Percentiles rank a stretch among this genome's conserved stretches.
Evolutionary conservation across 2,113 vertebrate species (phyloP).

Genomic region (Sorex araneus): DNA sequence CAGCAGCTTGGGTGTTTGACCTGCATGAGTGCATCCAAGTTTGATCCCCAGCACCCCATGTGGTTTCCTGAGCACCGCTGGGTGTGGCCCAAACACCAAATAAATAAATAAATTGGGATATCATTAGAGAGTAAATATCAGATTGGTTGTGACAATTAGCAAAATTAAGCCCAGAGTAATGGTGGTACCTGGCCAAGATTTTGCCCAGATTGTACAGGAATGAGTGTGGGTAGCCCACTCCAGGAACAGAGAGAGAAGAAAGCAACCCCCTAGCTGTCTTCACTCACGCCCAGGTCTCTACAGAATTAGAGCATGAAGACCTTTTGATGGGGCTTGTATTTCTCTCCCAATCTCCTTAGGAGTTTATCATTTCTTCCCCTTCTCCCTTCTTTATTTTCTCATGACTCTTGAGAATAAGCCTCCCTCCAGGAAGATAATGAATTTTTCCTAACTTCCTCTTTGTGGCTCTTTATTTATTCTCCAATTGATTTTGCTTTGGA

Average conservation of each 20-base stretch:
- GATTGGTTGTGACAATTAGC: too few relatives aligned
- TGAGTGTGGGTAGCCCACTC: not conserved
- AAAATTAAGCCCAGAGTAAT: too few relatives aligned
- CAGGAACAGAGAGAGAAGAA: not conserved
- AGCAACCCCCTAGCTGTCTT: not conserved
- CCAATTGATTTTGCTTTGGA: constrained; percentile 52
- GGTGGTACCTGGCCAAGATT: not conserved
- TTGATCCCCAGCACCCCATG: too few relatives aligned
- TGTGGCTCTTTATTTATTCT: not conserved
- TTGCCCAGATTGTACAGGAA: constrained; percentile 16
- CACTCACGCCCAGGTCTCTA: not conserved
- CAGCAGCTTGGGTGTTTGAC: too few relatives aligned
- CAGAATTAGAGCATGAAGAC: not conserved
- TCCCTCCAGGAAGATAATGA: constrained; percentile 2
- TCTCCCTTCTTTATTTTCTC: not conserved
- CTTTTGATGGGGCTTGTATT: not conserved
- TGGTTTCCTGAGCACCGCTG: too few relatives aligned
- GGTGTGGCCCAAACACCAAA: too few relatives aligned
- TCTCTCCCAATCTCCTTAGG: too few relatives aligned
- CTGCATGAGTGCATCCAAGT: too few relatives aligned
- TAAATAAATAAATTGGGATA: too few relatives aligned
- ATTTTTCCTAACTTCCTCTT: constrained; percentile 19
- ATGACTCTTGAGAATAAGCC: constrained; percentile 12
- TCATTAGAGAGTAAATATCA: too few relatives aligned
- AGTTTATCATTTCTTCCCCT: too few relatives aligned